Percentiles rank a stretch among this genome's conserved stretches.
Conservation (phyloP, 2,113 vertebrate species). For the Hippopotamus amphibius region DNA sequence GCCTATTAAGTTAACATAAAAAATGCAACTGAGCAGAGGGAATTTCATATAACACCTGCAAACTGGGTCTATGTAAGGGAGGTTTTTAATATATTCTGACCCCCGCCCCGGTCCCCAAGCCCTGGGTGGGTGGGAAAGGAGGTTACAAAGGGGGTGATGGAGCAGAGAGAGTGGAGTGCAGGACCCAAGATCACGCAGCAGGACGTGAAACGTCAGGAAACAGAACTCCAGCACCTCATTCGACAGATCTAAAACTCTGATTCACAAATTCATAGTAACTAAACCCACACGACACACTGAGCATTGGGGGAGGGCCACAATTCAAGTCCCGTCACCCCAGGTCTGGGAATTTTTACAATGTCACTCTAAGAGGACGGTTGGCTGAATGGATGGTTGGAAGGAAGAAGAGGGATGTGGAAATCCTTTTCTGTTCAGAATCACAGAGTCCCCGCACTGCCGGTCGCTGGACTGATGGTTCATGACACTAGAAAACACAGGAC, state of each 20-base stretch:
- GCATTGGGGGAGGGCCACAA: too few species aligned
- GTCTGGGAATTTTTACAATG: not conserved
- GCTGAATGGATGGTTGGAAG: not conserved
- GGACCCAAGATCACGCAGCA: not conserved
- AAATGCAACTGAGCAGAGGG: constrained; percentile 57
- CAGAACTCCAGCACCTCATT: not conserved
- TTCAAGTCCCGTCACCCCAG: not conserved
- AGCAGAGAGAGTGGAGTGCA: not conserved
- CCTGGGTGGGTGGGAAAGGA: not conserved
- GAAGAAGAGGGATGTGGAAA: not conserved
- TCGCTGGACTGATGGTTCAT: not conserved
- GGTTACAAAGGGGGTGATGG: not conserved
- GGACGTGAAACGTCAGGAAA: not conserved
- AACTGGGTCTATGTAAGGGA: constrained; percentile 52
- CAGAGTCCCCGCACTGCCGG: not conserved
- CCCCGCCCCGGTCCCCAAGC: not conserved
- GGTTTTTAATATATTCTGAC: not conserved
- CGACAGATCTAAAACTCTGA: not conserved
- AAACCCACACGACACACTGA: not conserved
- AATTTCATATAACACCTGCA: constrained; percentile 24
- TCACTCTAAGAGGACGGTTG: not conserved
- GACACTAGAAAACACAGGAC: not conserved
- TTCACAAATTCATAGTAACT: not conserved
- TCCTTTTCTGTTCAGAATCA: not conserved
- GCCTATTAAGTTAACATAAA: constrained; percentile 77